phyloP scores from a whole-genome alignment of 92 coral and sea anemone genomes.

The Phymanthus crucifer region DNA sequence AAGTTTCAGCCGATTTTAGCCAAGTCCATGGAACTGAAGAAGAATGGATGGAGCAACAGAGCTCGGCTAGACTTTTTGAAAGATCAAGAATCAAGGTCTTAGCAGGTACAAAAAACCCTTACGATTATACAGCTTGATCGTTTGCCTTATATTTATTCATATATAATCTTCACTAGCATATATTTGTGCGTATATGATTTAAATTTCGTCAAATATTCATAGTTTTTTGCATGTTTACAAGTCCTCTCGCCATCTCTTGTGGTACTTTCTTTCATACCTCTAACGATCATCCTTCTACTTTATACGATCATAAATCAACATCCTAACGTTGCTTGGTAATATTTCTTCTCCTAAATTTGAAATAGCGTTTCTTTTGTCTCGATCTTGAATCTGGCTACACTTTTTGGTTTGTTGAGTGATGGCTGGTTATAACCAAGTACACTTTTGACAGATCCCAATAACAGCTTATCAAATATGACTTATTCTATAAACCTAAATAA shows the following conservation, averaged over 20 bases:
- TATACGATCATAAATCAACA: background rate
- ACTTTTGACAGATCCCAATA: background rate
- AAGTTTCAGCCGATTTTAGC: conserved; percentile 60
- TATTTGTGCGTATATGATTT: conserved; percentile 11
- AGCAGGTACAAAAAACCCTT: conserved; percentile 61
- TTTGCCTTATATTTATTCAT: background rate
- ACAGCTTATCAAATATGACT: background rate
- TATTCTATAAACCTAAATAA: background rate
- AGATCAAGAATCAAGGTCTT: conserved; percentile 98
- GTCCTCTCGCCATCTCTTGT: background rate
- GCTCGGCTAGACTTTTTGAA: conserved; percentile 94
- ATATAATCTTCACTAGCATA: conserved; percentile 11
- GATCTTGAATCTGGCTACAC: background rate
- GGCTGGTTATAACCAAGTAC: background rate
- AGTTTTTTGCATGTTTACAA: background rate
- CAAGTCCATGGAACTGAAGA: conserved; percentile 66
- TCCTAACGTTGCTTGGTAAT: background rate
- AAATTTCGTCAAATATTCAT: conserved; percentile 10
- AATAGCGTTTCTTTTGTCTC: background rate
- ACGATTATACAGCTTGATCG: background rate
- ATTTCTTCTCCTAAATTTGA: background rate
- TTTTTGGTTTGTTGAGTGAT: background rate
- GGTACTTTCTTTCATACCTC: background rate
- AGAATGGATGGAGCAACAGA: conserved; percentile 94
- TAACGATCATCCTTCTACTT: background rate